Evolutionary conservation across 2,888 invertebrate species (phyloP), one percentile per base, ranked within the genome.

Genomic region (Drosophila anomalipes): DNA sequence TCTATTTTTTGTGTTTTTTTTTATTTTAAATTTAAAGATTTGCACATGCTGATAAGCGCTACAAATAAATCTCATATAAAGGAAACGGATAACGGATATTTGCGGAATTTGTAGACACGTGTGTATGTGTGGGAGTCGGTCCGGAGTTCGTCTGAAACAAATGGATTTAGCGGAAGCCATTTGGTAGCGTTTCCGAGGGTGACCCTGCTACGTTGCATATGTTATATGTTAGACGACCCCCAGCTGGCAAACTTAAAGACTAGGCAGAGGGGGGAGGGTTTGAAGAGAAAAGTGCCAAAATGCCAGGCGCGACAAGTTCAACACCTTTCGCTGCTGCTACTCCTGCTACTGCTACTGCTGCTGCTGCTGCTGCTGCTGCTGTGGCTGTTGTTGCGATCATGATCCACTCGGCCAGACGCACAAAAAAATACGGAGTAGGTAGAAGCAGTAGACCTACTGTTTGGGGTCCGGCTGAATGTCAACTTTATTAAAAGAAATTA

Each of bases 401-500:
- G 88, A 89, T 89, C 88, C 77, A 88, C 88, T 88, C 77, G 75
- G 70, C 57, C 72, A 79, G 79, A 74, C 75, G 68, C 61, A 72
- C 60, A 86, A 86, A 79, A 78, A 26, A 19, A 53, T 49, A 60
- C 41, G 39, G 16, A 47, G 47, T 47, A 26, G 47, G 47, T 47
- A 26, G 47, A 47, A 16, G 30, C 51, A 52, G 59, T 66, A 56
- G 54, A 41, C 62, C 56, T 39, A 44, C 62, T 37, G 66, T 68
- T 53, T 70, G 37, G 51, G 57, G 22, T 47, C 28, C 47, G 47
- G 68, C 80, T 79, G 88, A 88, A 89, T 88, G 88, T 88, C 88
- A 89, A 89, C 88, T 89, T 89, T 89, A 89, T 89, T 89, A 89
- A 89, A 89, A 79, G 90, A 89, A 89, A 89, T 89, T 89, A 89